phyloP scores from a whole-genome alignment of 1,140 invertebrate genomes.

The Magallana ariakensis region DNA sequence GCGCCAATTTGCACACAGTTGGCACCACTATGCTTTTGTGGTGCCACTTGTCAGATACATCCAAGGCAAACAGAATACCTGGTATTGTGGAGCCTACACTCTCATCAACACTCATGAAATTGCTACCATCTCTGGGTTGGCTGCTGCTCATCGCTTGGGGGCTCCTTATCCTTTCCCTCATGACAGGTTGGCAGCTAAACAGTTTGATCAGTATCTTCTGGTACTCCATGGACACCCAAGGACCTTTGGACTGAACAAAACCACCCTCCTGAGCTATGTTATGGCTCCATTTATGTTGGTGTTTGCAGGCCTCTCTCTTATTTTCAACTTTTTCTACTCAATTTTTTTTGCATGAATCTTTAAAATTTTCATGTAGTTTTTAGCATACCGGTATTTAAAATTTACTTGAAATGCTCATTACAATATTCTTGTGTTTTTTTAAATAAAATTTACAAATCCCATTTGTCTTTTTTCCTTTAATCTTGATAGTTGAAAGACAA shows the following conservation, averaged over 20 bases:
- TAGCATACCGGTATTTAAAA: too few relatives aligned
- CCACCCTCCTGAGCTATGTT: constrained; percentile 51
- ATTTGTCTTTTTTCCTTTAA: too few relatives aligned
- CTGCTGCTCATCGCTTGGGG: constrained; percentile 68
- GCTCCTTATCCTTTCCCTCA: constrained; percentile 71
- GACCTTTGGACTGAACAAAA: constrained; percentile 57
- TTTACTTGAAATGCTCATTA: too few relatives aligned
- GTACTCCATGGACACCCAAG: constrained; percentile 67
- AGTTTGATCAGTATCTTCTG: constrained; percentile 73
- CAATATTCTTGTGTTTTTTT: too few relatives aligned
- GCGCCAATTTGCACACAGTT: constrained; percentile 73
- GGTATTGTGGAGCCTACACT: constrained; percentile 72
- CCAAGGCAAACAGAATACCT: constrained; percentile 68
- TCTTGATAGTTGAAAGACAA: too few relatives aligned
- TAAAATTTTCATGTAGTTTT: neutral
- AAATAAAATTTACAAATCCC: too few relatives aligned
- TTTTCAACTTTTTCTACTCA: constrained; percentile 35
- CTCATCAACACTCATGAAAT: constrained; percentile 74
- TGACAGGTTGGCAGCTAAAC: constrained; percentile 69
- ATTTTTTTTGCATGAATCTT: neutral
- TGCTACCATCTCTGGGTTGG: constrained; percentile 71
- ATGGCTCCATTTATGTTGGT: constrained; percentile 63
- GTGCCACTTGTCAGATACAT: constrained; percentile 72
- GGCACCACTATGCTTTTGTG: constrained; percentile 74
- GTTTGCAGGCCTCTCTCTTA: constrained; percentile 62